phyloP scores from a whole-genome alignment of 2,888 invertebrate species.

The Eristalis pertinax region DNA sequence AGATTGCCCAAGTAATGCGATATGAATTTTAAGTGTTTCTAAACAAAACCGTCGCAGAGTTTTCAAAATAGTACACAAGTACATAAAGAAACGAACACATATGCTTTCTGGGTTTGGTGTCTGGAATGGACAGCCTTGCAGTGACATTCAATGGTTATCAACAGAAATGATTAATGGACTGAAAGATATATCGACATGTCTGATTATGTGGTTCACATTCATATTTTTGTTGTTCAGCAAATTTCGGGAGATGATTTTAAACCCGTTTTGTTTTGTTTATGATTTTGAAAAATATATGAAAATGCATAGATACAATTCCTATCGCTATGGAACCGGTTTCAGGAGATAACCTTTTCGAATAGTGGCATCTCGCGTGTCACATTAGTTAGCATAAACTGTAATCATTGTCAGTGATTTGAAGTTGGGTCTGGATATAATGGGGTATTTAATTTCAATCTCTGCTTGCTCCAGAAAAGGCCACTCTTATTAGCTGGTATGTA shows the following conservation, averaged over 20 bases:
- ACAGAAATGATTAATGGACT: slow-evolving; percentile 32
- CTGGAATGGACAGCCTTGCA: slow-evolving; percentile 11
- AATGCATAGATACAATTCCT: background rate
- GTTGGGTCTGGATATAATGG: background rate
- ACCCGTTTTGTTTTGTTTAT: background rate
- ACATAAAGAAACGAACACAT: background rate
- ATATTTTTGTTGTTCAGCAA: slow-evolving; percentile 16
- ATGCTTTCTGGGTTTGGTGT: slow-evolving; percentile 15
- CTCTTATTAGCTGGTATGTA: background rate
- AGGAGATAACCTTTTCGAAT: background rate
- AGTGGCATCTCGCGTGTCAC: background rate
- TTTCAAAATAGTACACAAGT: background rate
- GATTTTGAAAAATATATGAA: background rate
- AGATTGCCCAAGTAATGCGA: slow-evolving; percentile 62
- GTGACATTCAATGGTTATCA: slow-evolving; percentile 21
- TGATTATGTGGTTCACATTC: slow-evolving; percentile 9
- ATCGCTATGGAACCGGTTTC: background rate
- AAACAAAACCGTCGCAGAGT: slow-evolving; percentile 40
- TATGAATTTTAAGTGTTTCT: slow-evolving; percentile 69
- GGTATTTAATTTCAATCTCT: background rate
- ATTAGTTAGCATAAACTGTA: background rate
- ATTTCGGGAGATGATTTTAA: background rate
- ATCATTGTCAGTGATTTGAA: background rate
- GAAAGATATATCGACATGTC: slow-evolving; percentile 12
- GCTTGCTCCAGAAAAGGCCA: background rate